Evolutionary conservation across 2,888 invertebrate species (phyloP).

Genomic region (Petrolisthes manimaculis): DNA sequence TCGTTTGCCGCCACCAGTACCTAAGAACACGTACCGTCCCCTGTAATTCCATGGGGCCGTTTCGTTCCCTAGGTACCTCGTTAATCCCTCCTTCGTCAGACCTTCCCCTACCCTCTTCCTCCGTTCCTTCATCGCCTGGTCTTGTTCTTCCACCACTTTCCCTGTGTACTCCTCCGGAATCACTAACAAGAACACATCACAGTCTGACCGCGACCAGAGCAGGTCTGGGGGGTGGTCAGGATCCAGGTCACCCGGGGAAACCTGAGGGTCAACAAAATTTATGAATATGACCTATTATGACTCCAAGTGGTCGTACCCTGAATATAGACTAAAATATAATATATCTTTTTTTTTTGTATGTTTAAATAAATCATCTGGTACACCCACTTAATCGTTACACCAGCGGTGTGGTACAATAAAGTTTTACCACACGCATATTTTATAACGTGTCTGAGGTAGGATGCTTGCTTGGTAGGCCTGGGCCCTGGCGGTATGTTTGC

Average conservation of each 20-base stretch:
- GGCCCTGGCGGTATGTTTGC: too few relatives aligned
- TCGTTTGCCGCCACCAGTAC: background rate
- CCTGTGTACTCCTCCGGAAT: background rate
- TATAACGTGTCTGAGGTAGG: too few relatives aligned
- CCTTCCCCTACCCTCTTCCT: background rate
- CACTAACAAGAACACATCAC: constrained; percentile 24
- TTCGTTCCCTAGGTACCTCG: background rate
- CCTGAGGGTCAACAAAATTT: background rate
- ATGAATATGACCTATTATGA: background rate
- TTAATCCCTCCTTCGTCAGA: background rate
- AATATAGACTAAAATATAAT: background rate
- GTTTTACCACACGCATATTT: too few relatives aligned
- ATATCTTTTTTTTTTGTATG: background rate
- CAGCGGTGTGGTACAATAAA: too few relatives aligned
- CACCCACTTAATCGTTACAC: background rate
- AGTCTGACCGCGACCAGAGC: background rate
- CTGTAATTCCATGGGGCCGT: constrained; percentile 11
- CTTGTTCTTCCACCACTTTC: background rate
- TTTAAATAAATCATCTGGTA: background rate
- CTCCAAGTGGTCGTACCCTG: too few relatives aligned
- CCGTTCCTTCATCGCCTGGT: background rate
- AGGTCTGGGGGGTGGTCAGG: background rate
- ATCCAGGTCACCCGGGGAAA: background rate
- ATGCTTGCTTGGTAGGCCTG: too few relatives aligned
- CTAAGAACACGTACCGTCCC: constrained; percentile 28